Evolutionary conservation across 2,113 vertebrate species (phyloP), one percentile per base, ranked within the genome.

Genomic region (Stercorarius parasiticus): DNA sequence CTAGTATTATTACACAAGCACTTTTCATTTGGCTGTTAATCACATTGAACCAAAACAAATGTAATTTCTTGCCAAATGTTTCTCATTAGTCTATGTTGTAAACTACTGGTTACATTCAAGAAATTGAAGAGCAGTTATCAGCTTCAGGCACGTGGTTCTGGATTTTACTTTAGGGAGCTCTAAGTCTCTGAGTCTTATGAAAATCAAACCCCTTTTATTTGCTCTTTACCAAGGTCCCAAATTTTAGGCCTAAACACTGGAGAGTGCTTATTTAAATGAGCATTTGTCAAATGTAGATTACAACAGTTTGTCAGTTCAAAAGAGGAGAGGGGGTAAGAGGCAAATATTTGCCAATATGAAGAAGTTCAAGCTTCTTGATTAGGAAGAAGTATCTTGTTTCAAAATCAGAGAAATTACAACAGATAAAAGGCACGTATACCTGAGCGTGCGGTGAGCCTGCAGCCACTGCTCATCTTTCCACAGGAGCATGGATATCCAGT

Each of bases 371-470:
- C 9, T 85, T 82, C 42, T 67, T 36, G 18, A 47, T 11, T 6
- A 40, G 34, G 13, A 89, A 53, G 27, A 67, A 38, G 2, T 29
- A 10, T 17, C 21, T 62, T 76, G 3, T 52, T 96, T 62, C 52
- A 73, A 58, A 86, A 74, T 55, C 11, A n/a, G 32, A 19, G 18
- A 13, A 10, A 29, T 1, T 18, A 25, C 10, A 30, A 56, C 13
- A 78, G 49, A 45, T 15, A 69, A 87, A 69, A 82, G 13, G 0
- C 18, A 20, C 0, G 0, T 73, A 29, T 10, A 30, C 4, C 9
- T 56, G 30, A 69, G 15, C 7, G 2, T 34, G 11, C 0, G 0
- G 3, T 34, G 34, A 86, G 17, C n/a, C 56, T 55, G 26, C 1
- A 1, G 55, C 53, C 36, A 36, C 1, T 3, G 15, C 21, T 81